phyloP scores from a whole-genome alignment of 1,140 invertebrate genomes.

The Phymastichus coffea region DNA sequence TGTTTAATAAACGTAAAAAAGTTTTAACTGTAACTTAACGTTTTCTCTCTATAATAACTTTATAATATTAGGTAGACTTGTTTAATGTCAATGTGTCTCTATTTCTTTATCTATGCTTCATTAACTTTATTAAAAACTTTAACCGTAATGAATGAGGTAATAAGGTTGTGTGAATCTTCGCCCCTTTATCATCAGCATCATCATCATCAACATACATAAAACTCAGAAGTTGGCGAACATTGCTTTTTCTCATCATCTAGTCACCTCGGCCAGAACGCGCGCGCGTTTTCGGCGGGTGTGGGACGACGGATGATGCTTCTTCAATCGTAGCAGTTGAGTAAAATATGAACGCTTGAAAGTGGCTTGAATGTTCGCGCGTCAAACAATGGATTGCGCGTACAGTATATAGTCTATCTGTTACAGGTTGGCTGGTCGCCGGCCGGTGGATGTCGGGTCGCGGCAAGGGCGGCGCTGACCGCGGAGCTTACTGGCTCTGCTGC shows the following conservation, averaged over 20 bases:
- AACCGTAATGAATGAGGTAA: slow-evolving; percentile 57
- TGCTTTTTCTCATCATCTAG: background rate
- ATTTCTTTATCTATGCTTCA: slow-evolving; percentile 25
- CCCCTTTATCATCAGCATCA: background rate
- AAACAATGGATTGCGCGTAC: too few species aligned
- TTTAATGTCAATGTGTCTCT: too few species aligned
- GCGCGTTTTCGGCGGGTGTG: too few species aligned
- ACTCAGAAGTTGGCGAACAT: too few species aligned
- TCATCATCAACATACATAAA: slow-evolving; percentile 11
- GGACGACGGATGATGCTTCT: too few species aligned
- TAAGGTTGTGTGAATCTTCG: slow-evolving; percentile 49
- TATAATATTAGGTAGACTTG: slow-evolving; percentile 22
- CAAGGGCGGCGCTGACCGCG: too few species aligned
- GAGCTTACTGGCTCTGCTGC: slow-evolving; percentile 42
- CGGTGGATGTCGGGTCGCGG: too few species aligned
- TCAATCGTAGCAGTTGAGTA: too few species aligned
- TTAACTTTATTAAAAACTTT: slow-evolving; percentile 43
- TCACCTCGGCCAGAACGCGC: slow-evolving; percentile 6
- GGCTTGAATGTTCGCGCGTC: too few species aligned
- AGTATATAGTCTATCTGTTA: too few species aligned
- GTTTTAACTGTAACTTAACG: slow-evolving; percentile 2
- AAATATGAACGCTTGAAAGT: too few species aligned
- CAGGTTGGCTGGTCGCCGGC: too few species aligned
- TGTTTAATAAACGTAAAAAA: slow-evolving; percentile 1
- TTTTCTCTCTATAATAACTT: slow-evolving; percentile 3